A percentile compares a stretch with the other conserved stretches of the same genome.
phyloP scores from a whole-genome alignment of 1,140 invertebrate species.

The Drosophila sp. region DNA sequence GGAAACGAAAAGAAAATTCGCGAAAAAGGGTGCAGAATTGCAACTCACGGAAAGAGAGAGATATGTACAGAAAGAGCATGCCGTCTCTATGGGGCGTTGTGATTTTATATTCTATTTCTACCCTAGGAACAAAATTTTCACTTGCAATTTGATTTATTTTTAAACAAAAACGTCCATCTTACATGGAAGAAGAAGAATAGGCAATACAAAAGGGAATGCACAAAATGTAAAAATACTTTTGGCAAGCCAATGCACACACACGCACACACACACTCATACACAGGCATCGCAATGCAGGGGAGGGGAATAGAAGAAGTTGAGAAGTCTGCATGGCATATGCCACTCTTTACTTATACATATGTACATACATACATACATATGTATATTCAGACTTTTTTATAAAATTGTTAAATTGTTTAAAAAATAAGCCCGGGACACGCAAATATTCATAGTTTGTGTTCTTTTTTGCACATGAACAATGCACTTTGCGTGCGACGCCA shows the following conservation, averaged over 20 bases:
- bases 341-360: background rate
- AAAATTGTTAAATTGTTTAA: no score
- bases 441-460: no score
- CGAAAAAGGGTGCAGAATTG: constrained; percentile 74
- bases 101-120: constrained; percentile 81
- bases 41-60: constrained; percentile 23
- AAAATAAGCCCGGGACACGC: no score
- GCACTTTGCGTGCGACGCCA: background rate
- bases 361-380: no score
- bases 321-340: constrained; percentile 8
- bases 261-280: constrained; percentile 8
- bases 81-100: constrained; percentile 33
- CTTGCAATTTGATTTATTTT: constrained; percentile 70
- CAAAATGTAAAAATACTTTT: constrained; percentile 71
- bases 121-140: constrained; percentile 73
- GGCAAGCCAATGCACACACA: constrained; percentile 22
- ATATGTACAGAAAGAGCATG: background rate
- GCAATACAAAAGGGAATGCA: constrained; percentile 37
- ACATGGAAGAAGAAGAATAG: constrained; percentile 46
- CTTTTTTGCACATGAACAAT: background rate
- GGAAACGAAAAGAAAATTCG: constrained; percentile 46
- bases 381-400: no score
- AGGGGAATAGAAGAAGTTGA: background rate
- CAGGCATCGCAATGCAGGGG: background rate
- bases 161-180: constrained; percentile 47